Base-by-base conservation (phyloP, 2,113 vertebrate genomes). In the Hoplias malabaricus region DNA sequence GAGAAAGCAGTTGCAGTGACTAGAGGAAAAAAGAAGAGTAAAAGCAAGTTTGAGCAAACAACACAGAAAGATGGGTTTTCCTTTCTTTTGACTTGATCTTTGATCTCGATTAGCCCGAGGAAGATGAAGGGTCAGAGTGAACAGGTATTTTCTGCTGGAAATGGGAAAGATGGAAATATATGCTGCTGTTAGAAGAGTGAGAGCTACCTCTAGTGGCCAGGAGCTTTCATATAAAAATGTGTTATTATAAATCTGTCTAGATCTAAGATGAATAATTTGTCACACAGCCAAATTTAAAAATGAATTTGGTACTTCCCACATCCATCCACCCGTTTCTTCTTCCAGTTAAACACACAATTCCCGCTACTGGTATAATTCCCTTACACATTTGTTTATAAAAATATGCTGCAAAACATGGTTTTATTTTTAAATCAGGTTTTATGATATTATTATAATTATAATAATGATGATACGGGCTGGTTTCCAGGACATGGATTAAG, bases 71-170 rank as follows among this genome's bases (percentile, higher is more conserved):
- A 61, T 33, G 2, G 6, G 4, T 61, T 33, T 19, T 14, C 14
- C 5, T 19, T 69, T 77, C 53, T 13, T 40, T 61, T 70, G 33
- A 53, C 29, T 70, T 19, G 13, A 13, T 23, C 29, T 59, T 50
- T 69, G 40, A 48, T 40, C 53, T 27, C 29, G 69, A 19, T 69
- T 85, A 81, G 78, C 77, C 70, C 73, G 82, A 75, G 86, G 79
- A 67, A 86, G 83, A 80, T 82, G 77, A 82, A 75, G 75, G 27
- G n/a, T 29, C 7, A 4, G 9, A 14, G 5, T 25, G 16, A 62
- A 54, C 25, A 75, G 79, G 76, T n/a, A n/a, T n/a, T 56, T 48
- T 48, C 46, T 48, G 46, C 1, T 48, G 46, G 46, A 48, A 48
- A 48, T 48, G 19, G 11, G 8, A 82, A 77, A 84, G 31, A 79